Conservation (phyloP, 2,113 vertebrate species). For the Galbula dea region DNA sequence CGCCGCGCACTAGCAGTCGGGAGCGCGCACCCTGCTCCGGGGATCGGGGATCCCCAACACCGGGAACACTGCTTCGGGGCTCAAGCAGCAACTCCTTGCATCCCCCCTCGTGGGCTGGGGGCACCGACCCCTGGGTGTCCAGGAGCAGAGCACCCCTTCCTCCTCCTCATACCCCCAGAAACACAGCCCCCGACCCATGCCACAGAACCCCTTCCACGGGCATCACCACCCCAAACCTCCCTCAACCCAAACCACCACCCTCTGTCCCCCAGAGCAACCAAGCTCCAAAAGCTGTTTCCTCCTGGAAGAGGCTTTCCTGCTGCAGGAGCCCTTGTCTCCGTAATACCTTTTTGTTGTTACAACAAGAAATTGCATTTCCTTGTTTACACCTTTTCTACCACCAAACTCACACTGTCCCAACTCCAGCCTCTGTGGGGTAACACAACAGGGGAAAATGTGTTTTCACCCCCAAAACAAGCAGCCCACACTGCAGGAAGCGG, state of each 20-base stretch:
- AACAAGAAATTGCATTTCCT: not conserved
- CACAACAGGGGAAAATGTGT: fast-evolving
- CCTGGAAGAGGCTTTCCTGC: not conserved
- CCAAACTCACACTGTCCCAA: not conserved
- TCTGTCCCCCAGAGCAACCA: not conserved
- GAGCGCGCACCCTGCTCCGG: too few species aligned
- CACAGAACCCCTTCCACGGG: too few species aligned
- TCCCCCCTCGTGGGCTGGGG: not conserved
- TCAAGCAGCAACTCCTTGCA: not conserved
- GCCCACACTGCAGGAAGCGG: not conserved
- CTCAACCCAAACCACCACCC: not conserved
- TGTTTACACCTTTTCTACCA: not conserved
- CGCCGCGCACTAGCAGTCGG: not conserved
- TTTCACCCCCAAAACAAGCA: fast-evolving
- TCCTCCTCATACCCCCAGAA: not conserved
- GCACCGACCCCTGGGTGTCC: not conserved
- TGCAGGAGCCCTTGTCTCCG: not conserved
- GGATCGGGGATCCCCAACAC: too few species aligned
- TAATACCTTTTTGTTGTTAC: not conserved
- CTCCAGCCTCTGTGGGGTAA: fast-evolving
- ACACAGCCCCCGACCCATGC: too few species aligned
- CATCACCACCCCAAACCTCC: not conserved
- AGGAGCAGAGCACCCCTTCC: not conserved
- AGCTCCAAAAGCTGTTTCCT: not conserved
- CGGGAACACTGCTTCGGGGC: too few species aligned